Base-by-base conservation (phyloP, 2,888 invertebrate species). In the Drosophila birchii region DNA sequence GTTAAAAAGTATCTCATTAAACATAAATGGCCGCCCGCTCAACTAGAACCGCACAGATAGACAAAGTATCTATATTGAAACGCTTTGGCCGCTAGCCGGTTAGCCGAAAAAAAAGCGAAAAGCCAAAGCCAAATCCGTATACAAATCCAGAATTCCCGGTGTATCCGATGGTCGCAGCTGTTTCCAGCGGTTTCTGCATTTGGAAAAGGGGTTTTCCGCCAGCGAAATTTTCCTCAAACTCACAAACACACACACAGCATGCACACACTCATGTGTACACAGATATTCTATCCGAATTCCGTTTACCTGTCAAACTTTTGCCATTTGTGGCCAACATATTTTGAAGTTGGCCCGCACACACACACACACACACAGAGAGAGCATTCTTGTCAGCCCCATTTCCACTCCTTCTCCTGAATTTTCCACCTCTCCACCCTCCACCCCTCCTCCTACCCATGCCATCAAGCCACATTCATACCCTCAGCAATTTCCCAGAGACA, bases 1-100 rank as follows among this genome's bases (percentile, higher is more conserved):
- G 87, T 88, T 84, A 82, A 90, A 90, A 90, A 90, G 89, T 83
- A 81, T 90, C 90, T 84, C 90, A 90, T 89, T 90, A 90, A 89
- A 89, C 82, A 90, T 87, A 86, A 89, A 90, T 90, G 81, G 76
- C 72, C 79, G 75, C 72, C 70, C 59, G 72, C 70, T 80, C 76
- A 68, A 74, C 81, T 86, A 70, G 68, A 70, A 81, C 75, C 72
- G 61, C 75, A 75, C 75, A 81, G 81, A 85, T 85, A 85, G 57
- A 59, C 58, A 74, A 64, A 41, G 45, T 58, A 75, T 53, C 20
- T 53, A 23, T 53, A 53, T 57, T 54, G 64, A 32, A n/a, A 20
- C 12, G 14, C 14, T 51, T 54, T 56, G 47, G 69, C 60, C 71
- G 54, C 49, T 63, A 23, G 23, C 20, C 39, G 47, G 47, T 45